Percentiles rank a stretch among this genome's conserved stretches.
These are phyloP conservation scores for Labia minor DNA, from an alignment of 2,888 invertebrate genomes.

Conservation along the genomic window DNA sequence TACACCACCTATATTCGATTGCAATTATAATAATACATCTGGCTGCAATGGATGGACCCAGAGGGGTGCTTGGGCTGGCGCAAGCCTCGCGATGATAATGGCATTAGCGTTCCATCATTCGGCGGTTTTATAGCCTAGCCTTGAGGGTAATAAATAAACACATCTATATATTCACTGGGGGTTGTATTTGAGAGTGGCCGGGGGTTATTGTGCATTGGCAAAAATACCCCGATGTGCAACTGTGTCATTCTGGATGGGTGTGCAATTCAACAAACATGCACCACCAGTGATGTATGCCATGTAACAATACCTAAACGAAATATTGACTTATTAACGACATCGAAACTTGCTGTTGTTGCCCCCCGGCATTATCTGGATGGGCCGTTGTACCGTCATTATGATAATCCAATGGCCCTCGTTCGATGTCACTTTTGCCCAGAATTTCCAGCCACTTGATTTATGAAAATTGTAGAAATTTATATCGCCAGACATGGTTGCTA, in stretches of 20 bases:
- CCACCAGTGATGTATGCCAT: conserved; percentile 13
- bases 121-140: conserved; percentile 27
- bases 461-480: conserved; percentile 13
- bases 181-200: no score
- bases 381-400: conserved; percentile 13
- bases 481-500: conserved; percentile 1
- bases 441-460: conserved; percentile 4
- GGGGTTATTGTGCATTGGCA: neutral
- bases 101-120: conserved; percentile 13
- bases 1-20: neutral
- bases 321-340: conserved; percentile 13
- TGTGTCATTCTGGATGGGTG: conserved; percentile 13
- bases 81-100: conserved; percentile 13
- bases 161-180: conserved; percentile 19
- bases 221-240: neutral
- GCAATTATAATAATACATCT: conserved; percentile 13
- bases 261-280: conserved; percentile 13
- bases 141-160: conserved; percentile 28
- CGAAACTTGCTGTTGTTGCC: conserved; percentile 4
- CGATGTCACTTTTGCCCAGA: conserved; percentile 5
- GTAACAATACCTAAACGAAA: conserved; percentile 13
- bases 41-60: neutral
- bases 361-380: conserved; percentile 13
- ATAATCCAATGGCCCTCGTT: conserved; percentile 13
- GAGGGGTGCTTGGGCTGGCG: neutral